Evolutionary conservation across 53 echinoderm and acorn worm species (phyloP).

Genomic region (Apostichopus leukothele): DNA sequence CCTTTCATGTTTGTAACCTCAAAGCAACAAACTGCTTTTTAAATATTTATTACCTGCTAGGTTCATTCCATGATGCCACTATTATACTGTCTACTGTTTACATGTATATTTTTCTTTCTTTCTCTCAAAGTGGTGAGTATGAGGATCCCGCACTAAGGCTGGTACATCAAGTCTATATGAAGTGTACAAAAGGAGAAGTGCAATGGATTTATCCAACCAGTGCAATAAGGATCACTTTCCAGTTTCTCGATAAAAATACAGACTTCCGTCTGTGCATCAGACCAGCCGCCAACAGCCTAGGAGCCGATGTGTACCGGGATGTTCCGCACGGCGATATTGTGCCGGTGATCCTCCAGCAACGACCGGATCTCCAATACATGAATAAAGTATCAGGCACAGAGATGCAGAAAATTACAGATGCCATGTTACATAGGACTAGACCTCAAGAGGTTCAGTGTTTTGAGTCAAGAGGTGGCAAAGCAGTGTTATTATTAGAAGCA

Average conservation of each 20-base stretch:
- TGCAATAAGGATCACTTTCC: conserved; percentile 75
- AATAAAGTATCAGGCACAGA: background rate
- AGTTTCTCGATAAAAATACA: conserved; percentile 57
- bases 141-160: conserved; percentile 60
- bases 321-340: conserved; percentile 42
- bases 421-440: conserved; percentile 45
- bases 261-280: conserved; percentile 76
- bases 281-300: conserved; percentile 60
- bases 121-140: conserved; percentile 62
- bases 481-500: conserved; percentile 74
- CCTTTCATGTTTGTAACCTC: too few relatives aligned
- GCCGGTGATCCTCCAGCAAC: conserved; percentile 1
- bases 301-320: conserved; percentile 76
- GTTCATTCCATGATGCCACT: too few relatives aligned
- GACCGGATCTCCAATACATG: conserved; percentile 26
- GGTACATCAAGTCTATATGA: conserved; percentile 71
- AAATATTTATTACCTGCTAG: too few relatives aligned
- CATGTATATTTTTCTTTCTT: conserved; percentile 1
- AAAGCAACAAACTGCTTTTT: too few relatives aligned
- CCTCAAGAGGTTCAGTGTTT: conserved; percentile 73
- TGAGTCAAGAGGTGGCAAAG: conserved; percentile 73
- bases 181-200: conserved; percentile 67
- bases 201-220: conserved; percentile 70
- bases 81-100: too few relatives aligned
- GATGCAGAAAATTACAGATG: conserved; percentile 14